phyloP scores from a whole-genome alignment of 2,888 invertebrate species.

The Steromphala cineraria region DNA sequence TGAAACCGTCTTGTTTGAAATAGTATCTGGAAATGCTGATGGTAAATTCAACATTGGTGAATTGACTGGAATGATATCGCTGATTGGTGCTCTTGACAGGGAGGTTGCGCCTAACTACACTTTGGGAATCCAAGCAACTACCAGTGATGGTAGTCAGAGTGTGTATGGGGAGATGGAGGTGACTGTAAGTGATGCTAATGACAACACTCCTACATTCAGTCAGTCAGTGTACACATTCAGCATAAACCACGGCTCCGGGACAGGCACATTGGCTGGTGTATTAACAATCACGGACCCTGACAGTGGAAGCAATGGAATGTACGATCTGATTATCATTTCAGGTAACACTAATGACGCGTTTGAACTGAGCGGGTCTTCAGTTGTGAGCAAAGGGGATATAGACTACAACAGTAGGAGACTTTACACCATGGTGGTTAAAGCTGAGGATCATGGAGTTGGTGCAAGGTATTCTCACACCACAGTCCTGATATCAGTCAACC shows the following conservation, averaged over 20 bases:
- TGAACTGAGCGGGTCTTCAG: constrained; percentile 26
- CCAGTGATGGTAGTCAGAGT: constrained; percentile 87
- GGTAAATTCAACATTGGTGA: neutral
- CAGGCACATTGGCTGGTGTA: constrained; percentile 88
- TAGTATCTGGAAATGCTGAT: neutral
- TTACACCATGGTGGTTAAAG: constrained; percentile 48
- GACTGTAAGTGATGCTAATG: constrained; percentile 92
- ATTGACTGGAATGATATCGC: constrained; percentile 75
- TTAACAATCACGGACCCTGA: constrained; percentile 90
- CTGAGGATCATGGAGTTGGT: constrained; percentile 44
- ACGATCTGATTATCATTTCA: constrained; percentile 82
- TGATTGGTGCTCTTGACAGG: neutral
- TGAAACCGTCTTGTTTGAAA: neutral
- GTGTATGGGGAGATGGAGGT: constrained; percentile 89
- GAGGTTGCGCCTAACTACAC: neutral
- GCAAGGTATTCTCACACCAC: constrained; percentile 37
- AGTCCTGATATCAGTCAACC: constrained; percentile 48
- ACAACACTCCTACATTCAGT: constrained; percentile 82
- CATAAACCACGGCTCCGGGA: constrained; percentile 90
- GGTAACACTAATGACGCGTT: constrained; percentile 52
- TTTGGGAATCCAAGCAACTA: constrained; percentile 85
- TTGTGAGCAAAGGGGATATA: constrained; percentile 41
- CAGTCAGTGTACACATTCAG: constrained; percentile 80
- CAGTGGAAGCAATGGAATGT: constrained; percentile 86
- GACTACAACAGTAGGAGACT: constrained; percentile 42